phyloP scores from a whole-genome alignment of 2,113 vertebrate species.

The Hippopotamus amphibius region DNA sequence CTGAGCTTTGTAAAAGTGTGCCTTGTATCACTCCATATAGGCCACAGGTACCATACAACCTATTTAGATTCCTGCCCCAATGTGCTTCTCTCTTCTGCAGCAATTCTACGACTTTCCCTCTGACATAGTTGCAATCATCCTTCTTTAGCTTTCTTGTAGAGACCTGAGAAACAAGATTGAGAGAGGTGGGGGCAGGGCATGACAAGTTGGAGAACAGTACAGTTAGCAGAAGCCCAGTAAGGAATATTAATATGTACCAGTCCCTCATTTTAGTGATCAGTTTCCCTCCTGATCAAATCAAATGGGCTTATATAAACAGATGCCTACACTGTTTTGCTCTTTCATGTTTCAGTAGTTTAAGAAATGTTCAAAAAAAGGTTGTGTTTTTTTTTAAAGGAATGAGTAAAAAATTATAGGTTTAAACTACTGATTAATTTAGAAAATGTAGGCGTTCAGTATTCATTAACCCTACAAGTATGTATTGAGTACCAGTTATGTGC shows the following conservation, averaged over 20 bases:
- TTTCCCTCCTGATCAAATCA: neutral
- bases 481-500: neutral
- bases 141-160: neutral
- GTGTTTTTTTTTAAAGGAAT: neutral
- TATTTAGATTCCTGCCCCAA: neutral
- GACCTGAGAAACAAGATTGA: neutral
- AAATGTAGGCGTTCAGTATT: neutral
- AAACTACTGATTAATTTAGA: neutral
- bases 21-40: neutral
- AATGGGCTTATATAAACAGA: neutral
- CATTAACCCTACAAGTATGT: neutral
- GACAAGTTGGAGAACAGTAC: neutral
- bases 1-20: neutral
- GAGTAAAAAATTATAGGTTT: neutral
- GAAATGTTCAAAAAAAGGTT: neutral
- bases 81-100: neutral
- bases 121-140: neutral
- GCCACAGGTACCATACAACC: neutral
- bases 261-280: neutral
- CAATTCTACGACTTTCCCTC: neutral
- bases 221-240: neutral
- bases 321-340: neutral
- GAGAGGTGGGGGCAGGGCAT: too few species aligned
- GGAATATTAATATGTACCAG: neutral
- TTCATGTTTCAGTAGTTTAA: neutral